phyloP scores from a whole-genome alignment of 2,113 vertebrate species.

The Chaetodon auriga region DNA sequence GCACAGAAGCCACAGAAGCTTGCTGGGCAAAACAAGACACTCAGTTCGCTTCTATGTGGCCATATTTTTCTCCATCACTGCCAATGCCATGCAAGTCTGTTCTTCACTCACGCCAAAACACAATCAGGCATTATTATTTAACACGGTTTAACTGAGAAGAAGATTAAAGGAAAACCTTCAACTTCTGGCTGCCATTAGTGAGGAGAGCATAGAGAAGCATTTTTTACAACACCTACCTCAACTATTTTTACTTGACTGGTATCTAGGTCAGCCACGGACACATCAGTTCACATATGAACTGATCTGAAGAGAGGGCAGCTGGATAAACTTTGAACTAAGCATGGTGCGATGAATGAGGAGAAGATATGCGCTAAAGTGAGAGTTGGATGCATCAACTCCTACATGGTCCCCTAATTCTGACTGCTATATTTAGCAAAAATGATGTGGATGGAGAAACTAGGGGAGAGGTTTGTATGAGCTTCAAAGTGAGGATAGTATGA shows the following conservation, averaged over 20 bases:
- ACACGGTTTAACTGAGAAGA: background rate
- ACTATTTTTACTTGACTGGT: slow-evolving; percentile 16
- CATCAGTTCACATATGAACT: slow-evolving; percentile 13
- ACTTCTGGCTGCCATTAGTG: background rate
- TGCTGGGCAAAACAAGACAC: slow-evolving; percentile 25
- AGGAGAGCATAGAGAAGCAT: background rate
- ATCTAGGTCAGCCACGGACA: background rate
- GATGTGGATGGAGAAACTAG: background rate
- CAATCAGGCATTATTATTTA: slow-evolving; percentile 19
- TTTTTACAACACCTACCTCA: background rate
- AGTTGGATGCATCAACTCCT: slow-evolving; percentile 8
- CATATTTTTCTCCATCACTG: slow-evolving; percentile 33
- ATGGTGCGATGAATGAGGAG: slow-evolving; percentile 37
- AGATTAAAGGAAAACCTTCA: slow-evolving; percentile 39
- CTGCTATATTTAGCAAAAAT: slow-evolving; percentile 10
- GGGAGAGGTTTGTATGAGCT: background rate
- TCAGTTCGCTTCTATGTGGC: slow-evolving; percentile 42
- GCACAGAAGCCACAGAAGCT: background rate
- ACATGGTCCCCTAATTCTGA: background rate
- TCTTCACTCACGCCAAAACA: slow-evolving; percentile 36
- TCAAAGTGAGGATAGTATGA: background rate
- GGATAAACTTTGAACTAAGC: slow-evolving; percentile 18
- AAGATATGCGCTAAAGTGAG: background rate
- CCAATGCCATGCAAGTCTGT: slow-evolving; percentile 14
- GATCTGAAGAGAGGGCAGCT: slow-evolving; percentile 14